Percentiles rank a stretch among this genome's conserved stretches.
Conservation (phyloP, 2,797 vertebrate genomes). For the Peromyscus nudipes region DNA sequence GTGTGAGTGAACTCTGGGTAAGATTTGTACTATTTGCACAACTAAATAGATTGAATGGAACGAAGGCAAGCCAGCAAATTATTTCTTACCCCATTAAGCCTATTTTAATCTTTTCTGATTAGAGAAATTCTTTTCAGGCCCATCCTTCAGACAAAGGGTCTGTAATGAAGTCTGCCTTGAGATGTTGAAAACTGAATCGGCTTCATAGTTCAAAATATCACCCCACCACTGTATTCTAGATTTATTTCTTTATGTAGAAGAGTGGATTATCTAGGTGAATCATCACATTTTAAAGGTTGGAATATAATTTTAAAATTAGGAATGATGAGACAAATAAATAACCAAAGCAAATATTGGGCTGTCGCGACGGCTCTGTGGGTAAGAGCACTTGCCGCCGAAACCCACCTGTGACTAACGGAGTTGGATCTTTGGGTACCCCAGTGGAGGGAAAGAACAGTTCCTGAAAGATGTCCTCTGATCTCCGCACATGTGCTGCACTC, state of each 20-base stretch:
- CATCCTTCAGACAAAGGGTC: constrained; percentile 33
- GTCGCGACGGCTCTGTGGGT: background rate
- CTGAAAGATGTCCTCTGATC: background rate
- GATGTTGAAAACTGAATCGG: constrained; percentile 48
- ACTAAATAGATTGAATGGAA: constrained; percentile 31
- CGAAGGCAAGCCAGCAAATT: constrained; percentile 52
- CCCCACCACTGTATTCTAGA: background rate
- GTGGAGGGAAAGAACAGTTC: background rate
- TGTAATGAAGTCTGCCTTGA: constrained; percentile 41
- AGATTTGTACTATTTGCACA: background rate
- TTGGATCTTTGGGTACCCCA: background rate
- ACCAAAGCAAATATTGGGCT: background rate
- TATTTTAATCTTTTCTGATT: constrained; percentile 7
- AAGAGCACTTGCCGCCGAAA: background rate
- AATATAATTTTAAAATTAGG: constrained; percentile 23
- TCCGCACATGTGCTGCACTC: background rate
- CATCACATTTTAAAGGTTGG: constrained; percentile 48
- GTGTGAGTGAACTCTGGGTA: background rate
- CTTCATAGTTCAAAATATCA: constrained; percentile 63
- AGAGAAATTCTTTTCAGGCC: constrained; percentile 15
- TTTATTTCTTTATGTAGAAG: background rate
- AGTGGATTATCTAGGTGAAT: constrained; percentile 17
- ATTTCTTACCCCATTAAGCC: background rate
- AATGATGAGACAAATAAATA: background rate
- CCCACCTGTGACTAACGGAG: too few species aligned